phyloP scores from a whole-genome alignment of 2,113 vertebrate genomes.

The Baryphthengus martii region DNA sequence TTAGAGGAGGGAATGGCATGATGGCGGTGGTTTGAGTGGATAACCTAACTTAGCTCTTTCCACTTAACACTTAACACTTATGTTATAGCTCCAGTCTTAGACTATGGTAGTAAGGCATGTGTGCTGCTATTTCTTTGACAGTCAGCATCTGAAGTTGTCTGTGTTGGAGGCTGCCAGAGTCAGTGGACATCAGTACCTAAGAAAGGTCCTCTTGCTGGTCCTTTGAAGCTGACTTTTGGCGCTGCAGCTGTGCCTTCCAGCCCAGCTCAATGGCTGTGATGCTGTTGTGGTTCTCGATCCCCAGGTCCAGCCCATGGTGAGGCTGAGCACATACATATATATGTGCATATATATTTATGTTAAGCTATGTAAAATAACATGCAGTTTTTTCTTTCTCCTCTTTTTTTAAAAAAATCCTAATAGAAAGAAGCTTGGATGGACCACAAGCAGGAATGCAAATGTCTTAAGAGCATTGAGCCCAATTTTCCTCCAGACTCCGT shows the following conservation, averaged over 20 bases:
- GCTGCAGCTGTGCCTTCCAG: neutral
- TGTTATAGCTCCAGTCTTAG: neutral
- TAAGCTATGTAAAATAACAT: neutral
- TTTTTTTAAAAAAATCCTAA: neutral
- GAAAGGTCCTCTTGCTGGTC: neutral
- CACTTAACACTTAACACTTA: neutral
- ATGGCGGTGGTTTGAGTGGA: neutral
- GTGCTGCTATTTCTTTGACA: neutral
- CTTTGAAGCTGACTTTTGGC: neutral
- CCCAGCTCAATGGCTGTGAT: neutral
- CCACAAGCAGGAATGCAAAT: conserved; percentile 89
- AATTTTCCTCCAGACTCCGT: conserved; percentile 90
- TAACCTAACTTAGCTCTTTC: neutral
- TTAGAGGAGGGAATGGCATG: neutral
- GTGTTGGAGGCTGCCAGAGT: neutral
- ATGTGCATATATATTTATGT: no score
- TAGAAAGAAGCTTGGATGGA: conserved; percentile 89
- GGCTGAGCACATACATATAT: neutral
- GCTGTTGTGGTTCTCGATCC: neutral
- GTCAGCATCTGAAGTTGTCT: neutral
- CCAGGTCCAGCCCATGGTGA: neutral
- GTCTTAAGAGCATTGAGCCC: conserved; percentile 80
- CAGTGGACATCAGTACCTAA: neutral
- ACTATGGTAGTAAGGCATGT: neutral
- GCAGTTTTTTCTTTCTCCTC: neutral